These are phyloP conservation scores for Gonioctena quinquepunctata DNA, from an alignment of 1,140 invertebrate genomes.

Conservation along the genomic window DNA sequence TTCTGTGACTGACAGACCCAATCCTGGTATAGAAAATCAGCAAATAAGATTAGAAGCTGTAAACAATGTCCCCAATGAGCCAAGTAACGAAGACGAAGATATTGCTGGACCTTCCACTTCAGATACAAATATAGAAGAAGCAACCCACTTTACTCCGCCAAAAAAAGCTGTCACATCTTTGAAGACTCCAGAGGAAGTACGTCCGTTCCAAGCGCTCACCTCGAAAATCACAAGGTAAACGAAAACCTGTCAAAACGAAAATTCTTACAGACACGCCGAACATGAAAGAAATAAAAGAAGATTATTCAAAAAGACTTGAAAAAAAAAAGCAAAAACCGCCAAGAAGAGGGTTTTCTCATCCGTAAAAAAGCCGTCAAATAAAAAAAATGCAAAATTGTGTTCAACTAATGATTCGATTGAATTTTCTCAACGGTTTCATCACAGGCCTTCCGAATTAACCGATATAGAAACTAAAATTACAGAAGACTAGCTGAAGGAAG, in stretches of 20 bases:
- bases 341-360: background rate
- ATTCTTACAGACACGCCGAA: background rate
- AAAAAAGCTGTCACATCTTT: background rate
- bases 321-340: background rate
- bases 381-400: background rate
- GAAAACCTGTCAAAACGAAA: background rate
- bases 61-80: background rate
- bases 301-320: background rate
- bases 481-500: background rate
- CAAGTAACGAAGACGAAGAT: background rate
- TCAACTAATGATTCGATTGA: background rate
- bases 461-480: background rate
- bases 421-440: too few relatives aligned
- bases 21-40: background rate
- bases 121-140: background rate
- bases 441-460: background rate
- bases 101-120: background rate
- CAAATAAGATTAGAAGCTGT: background rate
- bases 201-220: background rate
- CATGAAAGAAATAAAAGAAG: background rate
- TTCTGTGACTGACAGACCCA: conserved; percentile 11
- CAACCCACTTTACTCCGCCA: background rate
- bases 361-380: background rate
- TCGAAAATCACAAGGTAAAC: background rate
- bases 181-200: background rate